These are phyloP conservation scores for Temnothorax unifasciatus DNA, from an alignment of 2,888 invertebrate genomes.

Conservation along the genomic window DNA sequence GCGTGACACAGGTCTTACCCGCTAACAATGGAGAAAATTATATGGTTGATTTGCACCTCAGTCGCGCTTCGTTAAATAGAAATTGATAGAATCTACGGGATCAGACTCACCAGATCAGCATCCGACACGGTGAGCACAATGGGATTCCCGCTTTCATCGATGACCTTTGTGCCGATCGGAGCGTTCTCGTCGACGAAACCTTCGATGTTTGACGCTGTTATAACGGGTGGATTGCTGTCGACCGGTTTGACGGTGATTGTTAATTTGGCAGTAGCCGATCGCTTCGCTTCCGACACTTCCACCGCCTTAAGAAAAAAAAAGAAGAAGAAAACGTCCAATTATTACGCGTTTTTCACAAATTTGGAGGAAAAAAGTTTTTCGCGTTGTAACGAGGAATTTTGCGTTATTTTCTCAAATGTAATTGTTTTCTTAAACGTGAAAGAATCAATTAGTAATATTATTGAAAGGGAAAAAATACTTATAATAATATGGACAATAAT, in stretches of 20 bases:
- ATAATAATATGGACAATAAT: background rate
- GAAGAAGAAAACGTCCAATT: slow-evolving; percentile 48
- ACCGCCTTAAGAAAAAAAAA: slow-evolving; percentile 89
- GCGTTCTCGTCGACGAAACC: slow-evolving; percentile 95
- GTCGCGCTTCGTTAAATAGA: slow-evolving; percentile 48
- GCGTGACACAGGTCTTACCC: background rate
- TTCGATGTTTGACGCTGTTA: slow-evolving; percentile 90
- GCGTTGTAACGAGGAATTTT: background rate
- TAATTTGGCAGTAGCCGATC: slow-evolving; percentile 94
- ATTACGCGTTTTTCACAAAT: background rate
- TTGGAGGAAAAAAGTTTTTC: background rate
- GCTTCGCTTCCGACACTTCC: slow-evolving; percentile 92
- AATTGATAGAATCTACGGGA: slow-evolving; percentile 38
- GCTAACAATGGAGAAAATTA: slow-evolving; percentile 56
- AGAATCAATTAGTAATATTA: background rate
- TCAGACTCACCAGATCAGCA: slow-evolving; percentile 92
- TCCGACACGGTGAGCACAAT: slow-evolving; percentile 93
- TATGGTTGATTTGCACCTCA: slow-evolving; percentile 51
- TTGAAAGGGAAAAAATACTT: background rate
- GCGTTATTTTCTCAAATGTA: background rate
- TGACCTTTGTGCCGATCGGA: slow-evolving; percentile 93
- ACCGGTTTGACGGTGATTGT: slow-evolving; percentile 94
- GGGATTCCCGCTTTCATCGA: slow-evolving; percentile 90
- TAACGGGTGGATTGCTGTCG: slow-evolving; percentile 94
- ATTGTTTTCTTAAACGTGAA: background rate